Evolutionary conservation across 2,888 invertebrate genomes (phyloP).

Genomic region (Timandra comae): DNA sequence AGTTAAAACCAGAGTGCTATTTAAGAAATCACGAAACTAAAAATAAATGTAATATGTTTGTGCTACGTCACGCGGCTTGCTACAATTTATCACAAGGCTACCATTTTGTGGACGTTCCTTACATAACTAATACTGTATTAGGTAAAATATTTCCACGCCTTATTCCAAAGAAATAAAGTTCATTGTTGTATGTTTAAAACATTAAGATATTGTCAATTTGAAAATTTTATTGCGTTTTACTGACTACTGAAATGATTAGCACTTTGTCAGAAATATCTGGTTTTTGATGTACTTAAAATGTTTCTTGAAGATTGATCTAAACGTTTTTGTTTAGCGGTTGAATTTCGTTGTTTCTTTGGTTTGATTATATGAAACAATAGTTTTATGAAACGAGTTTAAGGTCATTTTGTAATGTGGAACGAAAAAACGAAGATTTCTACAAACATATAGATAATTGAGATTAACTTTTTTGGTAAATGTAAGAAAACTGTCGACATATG

Average conservation of each 20-base stretch:
- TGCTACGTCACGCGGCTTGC: background rate
- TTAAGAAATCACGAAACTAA: slow-evolving; percentile 2
- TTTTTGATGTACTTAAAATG: too few relatives aligned
- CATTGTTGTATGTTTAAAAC: slow-evolving; percentile 7
- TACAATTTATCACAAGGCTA: slow-evolving; percentile 4
- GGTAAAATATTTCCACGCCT: background rate
- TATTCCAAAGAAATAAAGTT: background rate
- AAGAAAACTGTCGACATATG: too few relatives aligned
- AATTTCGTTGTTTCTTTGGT: too few relatives aligned
- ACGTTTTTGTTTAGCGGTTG: too few relatives aligned
- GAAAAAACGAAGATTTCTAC: too few relatives aligned
- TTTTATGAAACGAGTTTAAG: too few relatives aligned
- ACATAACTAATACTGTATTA: slow-evolving; percentile 1
- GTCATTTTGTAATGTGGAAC: too few relatives aligned
- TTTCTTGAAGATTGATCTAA: too few relatives aligned
- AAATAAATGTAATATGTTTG: background rate
- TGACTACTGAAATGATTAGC: slow-evolving; percentile 25
- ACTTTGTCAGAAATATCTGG: slow-evolving; percentile 16
- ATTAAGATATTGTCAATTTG: background rate
- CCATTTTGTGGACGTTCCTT: background rate
- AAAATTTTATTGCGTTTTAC: slow-evolving; percentile 10
- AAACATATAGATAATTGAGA: too few relatives aligned
- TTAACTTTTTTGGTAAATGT: too few relatives aligned
- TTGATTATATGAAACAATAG: too few relatives aligned
- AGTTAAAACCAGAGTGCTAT: background rate